Conservation (phyloP, 2,113 vertebrate genomes). For the Notothenia coriiceps region DNA sequence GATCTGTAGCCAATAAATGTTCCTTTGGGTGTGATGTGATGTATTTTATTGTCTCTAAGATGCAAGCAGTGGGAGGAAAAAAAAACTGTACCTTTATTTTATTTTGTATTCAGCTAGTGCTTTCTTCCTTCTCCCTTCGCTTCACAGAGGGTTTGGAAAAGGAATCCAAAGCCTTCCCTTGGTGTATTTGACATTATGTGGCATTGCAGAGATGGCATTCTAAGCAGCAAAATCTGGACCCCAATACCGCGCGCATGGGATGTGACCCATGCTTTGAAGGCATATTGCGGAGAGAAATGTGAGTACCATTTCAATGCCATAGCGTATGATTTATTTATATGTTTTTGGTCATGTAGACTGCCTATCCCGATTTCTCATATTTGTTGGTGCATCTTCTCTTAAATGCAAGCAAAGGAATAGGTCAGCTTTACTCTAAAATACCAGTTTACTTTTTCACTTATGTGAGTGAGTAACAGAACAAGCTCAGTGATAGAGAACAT, state of each 20-base stretch:
- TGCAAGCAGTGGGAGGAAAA: not conserved
- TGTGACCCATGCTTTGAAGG: constrained; percentile 46
- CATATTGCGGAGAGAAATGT: constrained; percentile 28
- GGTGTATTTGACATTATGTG: constrained; percentile 61
- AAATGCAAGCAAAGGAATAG: not conserved
- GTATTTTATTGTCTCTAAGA: constrained; percentile 55
- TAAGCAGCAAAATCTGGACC: constrained; percentile 44
- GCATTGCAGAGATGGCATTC: constrained; percentile 51
- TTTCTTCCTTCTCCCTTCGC: constrained; percentile 23
- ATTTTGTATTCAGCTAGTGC: constrained; percentile 4
- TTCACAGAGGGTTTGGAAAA: constrained; percentile 34
- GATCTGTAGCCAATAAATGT: constrained; percentile 52
- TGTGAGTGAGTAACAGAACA: constrained; percentile 40
- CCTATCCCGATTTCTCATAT: not conserved
- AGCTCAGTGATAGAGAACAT: constrained; percentile 26
- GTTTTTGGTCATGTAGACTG: not conserved
- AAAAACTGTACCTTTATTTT: not conserved
- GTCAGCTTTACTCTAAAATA: constrained; percentile 17
- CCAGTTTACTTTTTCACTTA: constrained; percentile 3
- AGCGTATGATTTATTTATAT: constrained; percentile 27
- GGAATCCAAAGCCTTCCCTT: constrained; percentile 41
- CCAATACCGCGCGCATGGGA: constrained; percentile 19
- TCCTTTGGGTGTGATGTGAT: constrained; percentile 51
- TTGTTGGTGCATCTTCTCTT: constrained; percentile 9
- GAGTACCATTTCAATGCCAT: constrained; percentile 14